Evolutionary conservation across 92 coral and sea anemone species (phyloP).

Genomic region (Porites divaricata): DNA sequence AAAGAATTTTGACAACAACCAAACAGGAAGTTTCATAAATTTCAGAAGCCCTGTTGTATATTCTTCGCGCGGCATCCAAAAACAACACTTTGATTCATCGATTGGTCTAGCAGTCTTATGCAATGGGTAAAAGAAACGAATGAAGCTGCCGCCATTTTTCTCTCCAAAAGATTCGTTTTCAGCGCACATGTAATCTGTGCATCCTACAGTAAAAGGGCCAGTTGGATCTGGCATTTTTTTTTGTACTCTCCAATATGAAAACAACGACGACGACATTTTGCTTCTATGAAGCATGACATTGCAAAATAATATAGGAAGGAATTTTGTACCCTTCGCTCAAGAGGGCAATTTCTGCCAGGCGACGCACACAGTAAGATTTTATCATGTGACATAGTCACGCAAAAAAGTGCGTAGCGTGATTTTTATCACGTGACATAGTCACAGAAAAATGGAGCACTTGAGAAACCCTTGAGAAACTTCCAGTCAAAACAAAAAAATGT

Average conservation of each 20-base stretch:
- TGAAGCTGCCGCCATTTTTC: constrained; percentile 67
- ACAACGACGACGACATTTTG: constrained; percentile 70
- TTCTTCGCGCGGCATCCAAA: constrained; percentile 86
- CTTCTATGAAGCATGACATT: constrained; percentile 1
- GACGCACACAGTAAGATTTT: background rate
- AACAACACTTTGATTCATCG: constrained; percentile 30
- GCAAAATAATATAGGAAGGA: background rate
- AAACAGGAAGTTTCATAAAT: constrained; percentile 75
- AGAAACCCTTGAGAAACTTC: too few species aligned
- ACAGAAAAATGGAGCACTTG: background rate
- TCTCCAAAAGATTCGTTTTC: constrained; percentile 4
- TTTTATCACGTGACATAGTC: background rate
- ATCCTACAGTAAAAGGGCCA: constrained; percentile 85
- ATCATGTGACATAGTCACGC: background rate
- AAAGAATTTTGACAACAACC: constrained; percentile 76
- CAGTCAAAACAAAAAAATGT: background rate
- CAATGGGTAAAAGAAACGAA: constrained; percentile 86
- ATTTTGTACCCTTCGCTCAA: background rate
- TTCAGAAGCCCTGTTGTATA: constrained; percentile 76
- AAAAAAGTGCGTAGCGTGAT: background rate
- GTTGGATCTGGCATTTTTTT: constrained; percentile 61
- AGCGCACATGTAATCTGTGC: constrained; percentile 90
- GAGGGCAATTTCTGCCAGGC: constrained; percentile 13
- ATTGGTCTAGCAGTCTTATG: constrained; percentile 15
- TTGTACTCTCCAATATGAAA: constrained; percentile 63